A percentile compares a stretch with the other conserved stretches of the same genome.
These are phyloP conservation scores for Aplodontia rufa DNA, from an alignment of 2,113 vertebrate genomes.

Conservation along the genomic window DNA sequence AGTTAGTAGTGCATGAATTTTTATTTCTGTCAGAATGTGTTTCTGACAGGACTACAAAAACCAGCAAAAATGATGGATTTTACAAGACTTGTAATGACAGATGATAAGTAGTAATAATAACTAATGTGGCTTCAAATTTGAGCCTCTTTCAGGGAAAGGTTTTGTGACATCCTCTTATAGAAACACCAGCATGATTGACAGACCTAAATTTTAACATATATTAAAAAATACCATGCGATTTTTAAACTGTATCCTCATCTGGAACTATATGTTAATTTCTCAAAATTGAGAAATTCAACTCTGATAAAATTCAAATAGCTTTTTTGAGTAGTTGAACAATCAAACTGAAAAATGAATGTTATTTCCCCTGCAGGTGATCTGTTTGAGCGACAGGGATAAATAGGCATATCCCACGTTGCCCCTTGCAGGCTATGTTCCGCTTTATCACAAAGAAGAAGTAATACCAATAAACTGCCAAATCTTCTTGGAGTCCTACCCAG, in stretches of 20 bases:
- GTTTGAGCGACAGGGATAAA: not conserved
- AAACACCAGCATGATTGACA: slow-evolving; percentile 58
- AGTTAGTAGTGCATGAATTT: slow-evolving; percentile 65
- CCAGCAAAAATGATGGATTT: slow-evolving; percentile 70
- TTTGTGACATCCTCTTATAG: slow-evolving; percentile 59
- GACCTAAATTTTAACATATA: slow-evolving; percentile 59
- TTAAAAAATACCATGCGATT: slow-evolving; percentile 63
- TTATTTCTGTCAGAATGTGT: slow-evolving; percentile 66
- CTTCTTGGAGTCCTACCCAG: not conserved
- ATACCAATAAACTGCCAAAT: not conserved
- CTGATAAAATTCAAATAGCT: slow-evolving; percentile 30
- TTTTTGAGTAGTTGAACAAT: slow-evolving; percentile 4
- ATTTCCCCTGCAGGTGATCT: slow-evolving; percentile 14
- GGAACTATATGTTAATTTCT: slow-evolving; percentile 48
- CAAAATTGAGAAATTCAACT: slow-evolving; percentile 40
- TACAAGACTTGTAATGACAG: slow-evolving; percentile 67
- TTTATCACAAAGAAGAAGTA: not conserved
- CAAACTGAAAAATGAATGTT: not conserved
- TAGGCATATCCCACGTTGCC: not conserved
- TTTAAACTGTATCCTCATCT: slow-evolving; percentile 58
- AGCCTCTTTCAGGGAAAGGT: slow-evolving; percentile 50
- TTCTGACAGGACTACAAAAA: slow-evolving; percentile 65
- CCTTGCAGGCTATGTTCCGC: not conserved
- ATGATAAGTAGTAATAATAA: slow-evolving; percentile 77
- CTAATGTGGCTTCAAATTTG: slow-evolving; percentile 61